Percentiles rank a stretch among this genome's conserved stretches.
These are phyloP conservation scores for Ranitomeya variabilis DNA, from an alignment of 2,113 vertebrate species.

Conservation along the genomic window DNA sequence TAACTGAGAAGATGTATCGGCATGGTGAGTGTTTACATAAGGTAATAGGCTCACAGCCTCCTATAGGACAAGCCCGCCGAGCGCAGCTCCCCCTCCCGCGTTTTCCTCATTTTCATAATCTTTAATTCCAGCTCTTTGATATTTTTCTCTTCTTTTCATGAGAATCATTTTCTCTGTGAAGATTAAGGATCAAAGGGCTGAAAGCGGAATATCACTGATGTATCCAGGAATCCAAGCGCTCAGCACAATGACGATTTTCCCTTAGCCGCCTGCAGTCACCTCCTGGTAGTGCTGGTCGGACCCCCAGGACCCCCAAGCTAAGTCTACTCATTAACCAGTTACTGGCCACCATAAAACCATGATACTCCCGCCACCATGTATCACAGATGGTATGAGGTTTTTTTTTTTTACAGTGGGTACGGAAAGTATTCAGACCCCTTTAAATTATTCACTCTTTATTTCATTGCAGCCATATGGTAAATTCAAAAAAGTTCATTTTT, in stretches of 20 bases:
- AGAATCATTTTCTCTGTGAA: constrained; percentile 53
- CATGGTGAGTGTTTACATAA: background rate
- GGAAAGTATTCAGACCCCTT: too few species aligned
- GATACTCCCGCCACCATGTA: background rate
- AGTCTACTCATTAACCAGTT: background rate
- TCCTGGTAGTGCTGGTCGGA: background rate
- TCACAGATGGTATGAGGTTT: too few species aligned
- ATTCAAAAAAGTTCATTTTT: too few species aligned
- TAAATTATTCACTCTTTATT: too few species aligned
- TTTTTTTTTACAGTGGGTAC: too few species aligned
- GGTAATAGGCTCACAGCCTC: background rate
- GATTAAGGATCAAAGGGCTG: constrained; percentile 55
- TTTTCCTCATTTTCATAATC: constrained; percentile 43
- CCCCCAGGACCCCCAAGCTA: background rate
- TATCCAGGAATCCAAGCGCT: constrained; percentile 13
- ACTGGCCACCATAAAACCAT: background rate
- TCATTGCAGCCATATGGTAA: too few species aligned
- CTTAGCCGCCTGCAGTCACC: background rate
- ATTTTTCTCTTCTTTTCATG: constrained; percentile 48
- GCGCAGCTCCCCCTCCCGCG: background rate
- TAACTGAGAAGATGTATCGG: background rate
- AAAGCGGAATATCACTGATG: constrained; percentile 22
- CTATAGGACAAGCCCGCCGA: background rate
- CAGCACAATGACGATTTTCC: constrained; percentile 18
- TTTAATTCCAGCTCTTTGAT: constrained; percentile 48